Evolutionary conservation across 2,113 vertebrate genomes (phyloP).

Genomic region (Percina caprodes): DNA sequence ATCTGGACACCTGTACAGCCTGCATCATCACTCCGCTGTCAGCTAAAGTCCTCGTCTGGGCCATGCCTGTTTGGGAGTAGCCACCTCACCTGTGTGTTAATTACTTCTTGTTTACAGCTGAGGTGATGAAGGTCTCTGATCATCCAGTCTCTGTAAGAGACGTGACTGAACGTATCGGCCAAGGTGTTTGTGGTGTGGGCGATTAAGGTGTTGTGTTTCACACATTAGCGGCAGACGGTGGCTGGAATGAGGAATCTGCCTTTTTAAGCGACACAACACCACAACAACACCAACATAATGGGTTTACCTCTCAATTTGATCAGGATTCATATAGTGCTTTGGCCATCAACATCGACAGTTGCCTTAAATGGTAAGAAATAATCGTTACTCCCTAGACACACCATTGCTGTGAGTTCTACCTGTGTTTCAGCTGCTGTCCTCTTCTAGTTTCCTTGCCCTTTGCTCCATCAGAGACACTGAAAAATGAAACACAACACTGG

Average conservation of each 20-base stretch:
- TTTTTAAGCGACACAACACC: neutral
- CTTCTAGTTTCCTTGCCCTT: neutral
- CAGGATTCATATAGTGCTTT: neutral
- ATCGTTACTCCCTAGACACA: no score
- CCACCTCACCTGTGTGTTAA: conserved; percentile 46
- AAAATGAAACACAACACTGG: neutral
- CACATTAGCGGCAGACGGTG: neutral
- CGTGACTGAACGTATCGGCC: conserved; percentile 31
- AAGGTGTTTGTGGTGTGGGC: neutral
- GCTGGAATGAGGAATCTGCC: neutral
- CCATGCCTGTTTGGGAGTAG: neutral
- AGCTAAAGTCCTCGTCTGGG: conserved; percentile 27
- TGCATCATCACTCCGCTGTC: conserved; percentile 36
- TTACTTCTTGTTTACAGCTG: conserved; percentile 53
- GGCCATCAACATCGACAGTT: neutral
- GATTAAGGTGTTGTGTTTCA: conserved; percentile 17
- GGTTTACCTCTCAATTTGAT: neutral
- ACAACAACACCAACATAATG: neutral
- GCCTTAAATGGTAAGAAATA: neutral
- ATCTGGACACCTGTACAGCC: conserved; percentile 31
- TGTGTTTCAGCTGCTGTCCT: neutral
- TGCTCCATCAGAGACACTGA: neutral
- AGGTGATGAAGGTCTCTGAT: conserved; percentile 45
- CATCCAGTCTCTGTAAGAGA: conserved; percentile 17
- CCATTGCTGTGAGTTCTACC: neutral